Base-by-base conservation (phyloP, 2,888 invertebrate species). In the Acleris holmiana region DNA sequence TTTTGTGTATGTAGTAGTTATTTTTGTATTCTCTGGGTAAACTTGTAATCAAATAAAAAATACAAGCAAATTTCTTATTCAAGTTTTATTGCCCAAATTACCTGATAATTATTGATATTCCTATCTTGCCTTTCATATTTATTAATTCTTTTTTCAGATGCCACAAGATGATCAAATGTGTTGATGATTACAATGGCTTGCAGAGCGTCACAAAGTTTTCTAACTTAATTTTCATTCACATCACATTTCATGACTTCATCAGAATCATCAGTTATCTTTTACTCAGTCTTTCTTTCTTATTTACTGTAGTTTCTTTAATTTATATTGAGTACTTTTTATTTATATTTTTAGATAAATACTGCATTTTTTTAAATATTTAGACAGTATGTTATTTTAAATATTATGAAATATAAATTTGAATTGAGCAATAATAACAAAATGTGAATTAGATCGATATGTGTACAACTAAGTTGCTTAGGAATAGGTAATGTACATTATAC, bases 101-200 rank as follows among this genome's bases (percentile, higher is more conserved):
- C 29, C 8, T 29, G 29, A 29, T 29, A 29, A 2, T 29, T 8
- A 29, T 8, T 8, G 8, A 8, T 8, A 8, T 29, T 29, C 25
- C 8, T 25, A 25, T 23, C 6, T 23, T 23, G 25, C 1, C 1
- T 8, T 8, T 25, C 8, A 25, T 25, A 25, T 25, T 35, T 35
- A 3, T 3, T 35, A 10, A 35, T 35, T 8, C 10, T 71, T 69
- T 66, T 67, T 93, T 92, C 86, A 94, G 94, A 88, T 85, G 83
- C 88, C 83, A 73, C 89, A 87, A 73, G 93, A 93, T 73, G 91
- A 93, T 72, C 88, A 93, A 76, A 91, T 91, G 91, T 90, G 89
- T 89, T 91, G 88, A 89, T 84, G 72, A 55, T 35, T 35, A 35
- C 67, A 62, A 67, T 57, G 66, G 61, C 71, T 68, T 67, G 40